Percentiles rank a stretch among this genome's conserved stretches.
These are phyloP conservation scores for Orthosia incerta DNA, from an alignment of 2,888 invertebrate species.

Conservation along the genomic window DNA sequence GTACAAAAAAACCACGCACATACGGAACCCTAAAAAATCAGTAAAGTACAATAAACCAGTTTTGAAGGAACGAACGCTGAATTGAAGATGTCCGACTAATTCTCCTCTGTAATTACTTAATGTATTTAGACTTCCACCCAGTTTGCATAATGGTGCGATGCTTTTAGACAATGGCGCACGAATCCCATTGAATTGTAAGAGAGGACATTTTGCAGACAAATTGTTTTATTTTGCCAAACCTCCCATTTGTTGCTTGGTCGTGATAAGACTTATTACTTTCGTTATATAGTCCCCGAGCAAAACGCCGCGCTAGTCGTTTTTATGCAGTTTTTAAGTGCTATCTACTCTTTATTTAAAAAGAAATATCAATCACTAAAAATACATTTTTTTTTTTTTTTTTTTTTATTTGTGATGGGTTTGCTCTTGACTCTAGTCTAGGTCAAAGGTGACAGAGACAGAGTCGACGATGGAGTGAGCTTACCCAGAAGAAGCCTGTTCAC, in stretches of 20 bases:
- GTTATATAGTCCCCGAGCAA: no score
- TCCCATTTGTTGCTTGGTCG: not conserved
- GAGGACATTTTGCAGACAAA: not conserved
- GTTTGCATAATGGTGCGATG: constrained; percentile 53
- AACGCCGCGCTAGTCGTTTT: no score
- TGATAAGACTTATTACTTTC: not conserved
- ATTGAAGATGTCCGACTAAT: constrained; percentile 64
- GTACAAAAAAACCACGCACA: no score
- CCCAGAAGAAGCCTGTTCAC: no score
- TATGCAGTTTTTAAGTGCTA: no score
- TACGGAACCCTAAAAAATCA: constrained; percentile 45
- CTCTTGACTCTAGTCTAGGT: no score
- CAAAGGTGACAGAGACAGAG: no score
- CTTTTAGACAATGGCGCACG: constrained; percentile 24
- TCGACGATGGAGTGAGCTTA: no score
- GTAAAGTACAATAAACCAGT: constrained; percentile 57
- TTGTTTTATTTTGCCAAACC: constrained; percentile 6
- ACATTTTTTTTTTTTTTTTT: no score
- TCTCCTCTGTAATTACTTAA: constrained; percentile 61
- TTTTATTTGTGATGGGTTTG: no score
- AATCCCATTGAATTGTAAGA: constrained; percentile 17
- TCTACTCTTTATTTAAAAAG: no score
- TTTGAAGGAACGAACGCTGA: constrained; percentile 52
- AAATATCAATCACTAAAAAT: no score
- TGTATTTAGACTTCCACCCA: constrained; percentile 61